Evolutionary conservation across 2,888 invertebrate species (phyloP), one percentile per base, ranked within the genome.

Genomic region (Laspeyria flexula): DNA sequence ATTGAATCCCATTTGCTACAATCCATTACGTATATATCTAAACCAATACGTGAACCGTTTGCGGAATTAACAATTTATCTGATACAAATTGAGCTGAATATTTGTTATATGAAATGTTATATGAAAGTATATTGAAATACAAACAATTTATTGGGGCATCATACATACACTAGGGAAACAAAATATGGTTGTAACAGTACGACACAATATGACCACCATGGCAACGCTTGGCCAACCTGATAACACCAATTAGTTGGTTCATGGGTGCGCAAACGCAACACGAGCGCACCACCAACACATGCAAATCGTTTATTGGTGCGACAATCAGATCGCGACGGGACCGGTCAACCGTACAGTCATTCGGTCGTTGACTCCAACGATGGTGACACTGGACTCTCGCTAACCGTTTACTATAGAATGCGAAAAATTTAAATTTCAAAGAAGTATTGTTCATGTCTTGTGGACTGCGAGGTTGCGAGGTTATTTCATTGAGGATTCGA

Each of bases 281-380:
- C 65, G 66, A 65, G 56, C 68, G 50, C 75, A 68, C 65, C 63
- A 77, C 75, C 69, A 76, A 81, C 85, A 85, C 87, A 90, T 88
- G 90, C 89, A 89, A 88, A 90, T 87, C 85, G 82, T 79, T 85
- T 87, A 88, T 88, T 87, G 88, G 81, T 72, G 78, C 83, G 79
- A 82, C 87, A 89, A 92, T 90, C 90, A 88, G 91, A 86, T 88
- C 90, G 90, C 86, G 85, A 88, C 88, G 80, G 71, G 78, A 75
- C 81, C 88, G 85, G 88, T 86, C 89, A 86, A 83, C 86, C 85
- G 82, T 81, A 77, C 79, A 75, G 73, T 73, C 77, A 65, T 67
- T 70, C 83, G 90, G 89, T 84, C 89, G 71, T 81, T 85, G 88
- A 88, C 88, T 75, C 69, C 61, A 54, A 62, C 68, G 59, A 63